These are phyloP conservation scores for Drosophila bifasciata DNA, from an alignment of 1,140 invertebrate species.

Conservation along the genomic window DNA sequence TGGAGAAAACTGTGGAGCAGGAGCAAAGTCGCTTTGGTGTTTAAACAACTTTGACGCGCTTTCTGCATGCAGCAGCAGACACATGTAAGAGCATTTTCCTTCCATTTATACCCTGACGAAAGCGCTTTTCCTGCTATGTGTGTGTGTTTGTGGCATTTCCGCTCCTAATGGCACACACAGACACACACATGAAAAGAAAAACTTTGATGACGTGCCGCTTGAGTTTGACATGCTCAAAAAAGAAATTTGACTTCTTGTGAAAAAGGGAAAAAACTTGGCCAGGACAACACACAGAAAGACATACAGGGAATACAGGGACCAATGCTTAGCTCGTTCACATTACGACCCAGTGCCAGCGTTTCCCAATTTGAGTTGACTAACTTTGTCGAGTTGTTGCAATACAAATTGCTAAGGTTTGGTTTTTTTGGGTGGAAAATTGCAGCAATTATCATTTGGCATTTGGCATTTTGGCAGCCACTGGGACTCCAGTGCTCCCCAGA, in stretches of 20 bases:
- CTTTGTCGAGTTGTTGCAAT: slow-evolving; percentile 59
- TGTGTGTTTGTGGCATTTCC: slow-evolving; percentile 51
- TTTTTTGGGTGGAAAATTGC: slow-evolving; percentile 57
- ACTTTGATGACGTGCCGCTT: slow-evolving; percentile 54
- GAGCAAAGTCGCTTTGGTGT: slow-evolving; percentile 41
- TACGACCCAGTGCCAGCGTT: slow-evolving; percentile 53
- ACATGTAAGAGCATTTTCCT: background rate
- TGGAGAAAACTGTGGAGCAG: slow-evolving; percentile 1
- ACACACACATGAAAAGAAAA: slow-evolving; percentile 46
- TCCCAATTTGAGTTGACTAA: slow-evolving; percentile 67
- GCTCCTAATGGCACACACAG: slow-evolving; percentile 55
- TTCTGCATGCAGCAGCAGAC: slow-evolving; percentile 31
- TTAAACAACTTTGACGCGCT: slow-evolving; percentile 78
- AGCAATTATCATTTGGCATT: slow-evolving; percentile 73
- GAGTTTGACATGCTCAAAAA: slow-evolving; percentile 65
- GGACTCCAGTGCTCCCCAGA: slow-evolving; percentile 2
- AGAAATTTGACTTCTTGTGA: slow-evolving; percentile 68
- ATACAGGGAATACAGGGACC: slow-evolving; percentile 2
- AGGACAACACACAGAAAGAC: slow-evolving; percentile 29
- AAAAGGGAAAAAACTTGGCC: slow-evolving; percentile 44
- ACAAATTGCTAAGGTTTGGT: slow-evolving; percentile 60
- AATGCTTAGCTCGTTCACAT: slow-evolving; percentile 69
- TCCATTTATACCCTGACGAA: background rate
- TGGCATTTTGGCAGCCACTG: slow-evolving; percentile 33
- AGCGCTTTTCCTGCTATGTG: slow-evolving; percentile 10